Evolutionary conservation across 1,140 invertebrate genomes (phyloP).

Genomic region (Saxidomus purpurata): DNA sequence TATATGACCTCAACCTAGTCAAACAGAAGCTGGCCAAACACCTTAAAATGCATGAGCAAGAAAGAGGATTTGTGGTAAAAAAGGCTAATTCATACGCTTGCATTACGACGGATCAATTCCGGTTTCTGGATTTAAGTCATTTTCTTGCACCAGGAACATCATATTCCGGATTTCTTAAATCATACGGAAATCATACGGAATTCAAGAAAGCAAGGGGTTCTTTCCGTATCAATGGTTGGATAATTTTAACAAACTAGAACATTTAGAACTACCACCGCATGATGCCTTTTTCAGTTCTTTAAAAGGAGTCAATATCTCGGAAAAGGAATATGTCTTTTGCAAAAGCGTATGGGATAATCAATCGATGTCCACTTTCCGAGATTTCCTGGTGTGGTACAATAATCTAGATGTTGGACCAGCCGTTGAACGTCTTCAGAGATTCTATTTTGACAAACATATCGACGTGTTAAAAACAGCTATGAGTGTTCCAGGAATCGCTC

Average conservation of each 20-base stretch:
- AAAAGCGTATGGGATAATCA: constrained; percentile 65
- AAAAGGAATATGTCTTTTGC: constrained; percentile 66
- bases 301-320: constrained; percentile 56
- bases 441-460: constrained; percentile 51
- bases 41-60: constrained; percentile 38
- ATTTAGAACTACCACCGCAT: constrained; percentile 28
- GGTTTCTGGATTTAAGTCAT: constrained; percentile 68
- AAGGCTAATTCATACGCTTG: constrained; percentile 57
- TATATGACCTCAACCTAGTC: constrained; percentile 65
- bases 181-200: constrained; percentile 69
- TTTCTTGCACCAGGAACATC: constrained; percentile 70
- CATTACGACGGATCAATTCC: constrained; percentile 23
- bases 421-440: constrained; percentile 54
- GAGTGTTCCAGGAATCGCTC: constrained; percentile 65
- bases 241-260: constrained; percentile 47
- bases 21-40: constrained; percentile 58
- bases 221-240: constrained; percentile 72
- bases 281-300: constrained; percentile 67
- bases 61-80: constrained; percentile 59
- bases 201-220: constrained; percentile 66
- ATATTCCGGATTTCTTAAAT: constrained; percentile 68
- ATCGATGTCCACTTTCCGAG: constrained; percentile 62
- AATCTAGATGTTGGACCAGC: constrained; percentile 67
- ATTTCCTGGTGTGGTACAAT: constrained; percentile 74
- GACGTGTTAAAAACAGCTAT: constrained; percentile 72